phyloP scores from a whole-genome alignment of 2,888 invertebrate species.

The Rosalia funebris region DNA sequence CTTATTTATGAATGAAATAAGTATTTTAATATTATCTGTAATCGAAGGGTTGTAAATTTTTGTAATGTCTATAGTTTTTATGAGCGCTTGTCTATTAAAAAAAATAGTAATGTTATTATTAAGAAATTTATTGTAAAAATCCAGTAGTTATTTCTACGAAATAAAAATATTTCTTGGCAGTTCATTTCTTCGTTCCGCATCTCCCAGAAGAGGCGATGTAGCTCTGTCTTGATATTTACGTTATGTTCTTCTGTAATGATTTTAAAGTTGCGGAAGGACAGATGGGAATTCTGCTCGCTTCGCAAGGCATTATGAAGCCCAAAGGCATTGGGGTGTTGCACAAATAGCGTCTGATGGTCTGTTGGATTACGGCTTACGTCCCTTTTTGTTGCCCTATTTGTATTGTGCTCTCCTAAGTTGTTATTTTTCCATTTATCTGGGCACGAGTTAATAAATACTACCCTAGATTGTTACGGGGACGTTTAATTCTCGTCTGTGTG shows the following conservation, averaged over 20 bases:
- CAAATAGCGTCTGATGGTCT: not conserved
- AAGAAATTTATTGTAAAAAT: no score
- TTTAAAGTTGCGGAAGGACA: constrained; percentile 25
- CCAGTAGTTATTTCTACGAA: not conserved
- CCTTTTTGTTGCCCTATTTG: not conserved
- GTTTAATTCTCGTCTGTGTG: no score
- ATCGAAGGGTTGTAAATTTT: no score
- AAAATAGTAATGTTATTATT: no score
- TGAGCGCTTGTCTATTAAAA: no score
- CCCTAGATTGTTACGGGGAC: no score
- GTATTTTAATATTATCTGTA: no score
- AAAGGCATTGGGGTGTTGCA: not conserved
- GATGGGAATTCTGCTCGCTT: constrained; percentile 1
- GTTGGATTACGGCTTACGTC: not conserved
- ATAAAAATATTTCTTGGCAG: not conserved
- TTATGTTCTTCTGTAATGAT: constrained; percentile 16
- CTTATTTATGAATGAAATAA: no score
- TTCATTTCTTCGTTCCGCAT: not conserved
- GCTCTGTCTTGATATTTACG: constrained; percentile 21
- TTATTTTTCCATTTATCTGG: not conserved
- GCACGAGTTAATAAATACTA: not conserved
- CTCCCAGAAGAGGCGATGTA: not conserved
- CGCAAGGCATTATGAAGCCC: not conserved
- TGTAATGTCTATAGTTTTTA: no score
- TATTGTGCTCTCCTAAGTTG: not conserved